Base-by-base conservation (phyloP, 2,888 invertebrate species). In the Auanema freiburgensis region DNA sequence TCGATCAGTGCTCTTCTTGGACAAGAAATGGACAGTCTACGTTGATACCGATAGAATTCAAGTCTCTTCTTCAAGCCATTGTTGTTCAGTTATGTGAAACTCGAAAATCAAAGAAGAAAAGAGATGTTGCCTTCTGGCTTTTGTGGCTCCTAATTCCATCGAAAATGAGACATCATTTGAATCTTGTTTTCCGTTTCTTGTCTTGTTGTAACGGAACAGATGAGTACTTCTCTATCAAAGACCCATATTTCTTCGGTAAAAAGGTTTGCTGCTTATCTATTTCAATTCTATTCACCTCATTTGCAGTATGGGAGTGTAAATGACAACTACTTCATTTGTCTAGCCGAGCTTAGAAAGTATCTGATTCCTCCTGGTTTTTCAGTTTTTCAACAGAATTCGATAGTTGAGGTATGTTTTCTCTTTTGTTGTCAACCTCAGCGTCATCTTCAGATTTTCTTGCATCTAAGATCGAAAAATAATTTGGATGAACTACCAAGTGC, bases 81-180 rank as follows among this genome's bases (percentile, higher is more conserved):
- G 46, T 21, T 21, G 21, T 16, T 3, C 46, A 46, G 6, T 10
- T 46, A 21, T 46, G 46, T 21, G 16, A 21, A 18, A 46, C 3
- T 21, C 16, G 16, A 3, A 46, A 21, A 21, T 18, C 16, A 46
- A 16, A 46, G 46, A 3, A 16, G 46, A 46, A 46, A 10, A 16
- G 46, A 46, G 46, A 46, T 46, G 3, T 8, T 16, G 46, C 46
- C 8, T 46, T 46, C 46, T 18, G 46, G 21, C 46, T 46, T 46
- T 10, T 46, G 4, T 46, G 46, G 46, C 46, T 18, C 10, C 3
- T 46, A 21, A 46, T 46, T 21, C 46, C 46, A 5, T 21, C 16
- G 4, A 16, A 46, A 21, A 18, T 16, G 16, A 16, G 46, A 10
- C 46, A 21, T 21, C 46, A 21, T 8, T 21, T 46, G 16, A 21